phyloP scores from a whole-genome alignment of 2,888 invertebrate genomes.

The Drosophila rellima region DNA sequence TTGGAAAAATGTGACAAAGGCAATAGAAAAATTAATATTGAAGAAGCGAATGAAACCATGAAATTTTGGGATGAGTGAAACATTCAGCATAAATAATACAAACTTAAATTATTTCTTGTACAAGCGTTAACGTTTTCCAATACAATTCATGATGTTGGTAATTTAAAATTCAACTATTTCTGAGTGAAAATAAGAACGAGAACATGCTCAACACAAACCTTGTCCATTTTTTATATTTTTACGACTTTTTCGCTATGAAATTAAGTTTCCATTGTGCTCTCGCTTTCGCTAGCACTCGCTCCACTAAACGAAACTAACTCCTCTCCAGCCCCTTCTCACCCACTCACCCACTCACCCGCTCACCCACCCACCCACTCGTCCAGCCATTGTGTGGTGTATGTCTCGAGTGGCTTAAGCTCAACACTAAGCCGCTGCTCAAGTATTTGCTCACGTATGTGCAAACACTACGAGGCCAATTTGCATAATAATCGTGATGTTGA shows the following conservation, averaged over 20 bases:
- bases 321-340: background rate
- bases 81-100: no score
- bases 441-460: constrained; percentile 74
- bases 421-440: constrained; percentile 52
- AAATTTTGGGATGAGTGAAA: no score
- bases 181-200: background rate
- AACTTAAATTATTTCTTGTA: no score
- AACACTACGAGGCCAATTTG: constrained; percentile 76
- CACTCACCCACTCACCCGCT: no score
- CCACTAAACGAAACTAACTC: constrained; percentile 3
- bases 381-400: constrained; percentile 32
- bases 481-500: constrained; percentile 69
- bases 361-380: background rate
- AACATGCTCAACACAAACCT: background rate
- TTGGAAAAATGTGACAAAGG: background rate
- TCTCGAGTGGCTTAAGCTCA: constrained; percentile 59
- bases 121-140: no score
- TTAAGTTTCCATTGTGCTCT: background rate
- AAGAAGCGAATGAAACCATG: no score
- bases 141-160: no score
- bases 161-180: background rate
- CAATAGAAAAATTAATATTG: no score
- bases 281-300: constrained; percentile 17
- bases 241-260: background rate
- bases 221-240: background rate